A percentile compares a stretch with the other conserved stretches of the same genome.
These are phyloP conservation scores for Dioctria linearis DNA, from an alignment of 2,888 invertebrate species.

Conservation along the genomic window DNA sequence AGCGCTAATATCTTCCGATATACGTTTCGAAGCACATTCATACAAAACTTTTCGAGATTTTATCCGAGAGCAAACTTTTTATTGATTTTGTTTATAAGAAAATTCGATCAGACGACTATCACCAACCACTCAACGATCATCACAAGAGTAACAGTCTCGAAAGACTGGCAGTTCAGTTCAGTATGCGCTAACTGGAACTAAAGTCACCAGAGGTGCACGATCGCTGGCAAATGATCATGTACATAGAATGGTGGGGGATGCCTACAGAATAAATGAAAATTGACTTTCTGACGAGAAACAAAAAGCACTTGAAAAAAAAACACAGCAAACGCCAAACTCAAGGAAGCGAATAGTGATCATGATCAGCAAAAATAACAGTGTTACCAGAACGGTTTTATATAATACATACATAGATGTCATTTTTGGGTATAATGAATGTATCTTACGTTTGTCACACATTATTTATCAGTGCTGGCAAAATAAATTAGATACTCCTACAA, in stretches of 20 bases:
- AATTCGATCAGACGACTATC: neutral
- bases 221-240: constrained; percentile 20
- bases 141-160: constrained; percentile 30
- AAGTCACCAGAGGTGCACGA: constrained; percentile 27
- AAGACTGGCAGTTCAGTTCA: neutral
- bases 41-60: constrained; percentile 10
- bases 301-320: constrained; percentile 14
- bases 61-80: neutral
- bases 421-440: too few species aligned
- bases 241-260: constrained; percentile 34
- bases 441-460: too few species aligned
- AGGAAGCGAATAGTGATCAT: constrained; percentile 21
- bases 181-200: neutral
- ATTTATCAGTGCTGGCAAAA: too few species aligned
- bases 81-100: constrained; percentile 32
- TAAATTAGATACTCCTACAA: too few species aligned
- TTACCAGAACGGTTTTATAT: constrained; percentile 4
- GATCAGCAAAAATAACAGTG: constrained; percentile 31
- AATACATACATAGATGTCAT: too few species aligned
- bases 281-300: constrained; percentile 43
- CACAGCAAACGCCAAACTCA: constrained; percentile 30
- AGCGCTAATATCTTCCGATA: neutral
- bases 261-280: constrained; percentile 48
- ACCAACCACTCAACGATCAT: constrained; percentile 18
- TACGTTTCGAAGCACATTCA: neutral